phyloP scores from a whole-genome alignment of 2,113 vertebrate genomes.

The Pituophis catenifer region DNA sequence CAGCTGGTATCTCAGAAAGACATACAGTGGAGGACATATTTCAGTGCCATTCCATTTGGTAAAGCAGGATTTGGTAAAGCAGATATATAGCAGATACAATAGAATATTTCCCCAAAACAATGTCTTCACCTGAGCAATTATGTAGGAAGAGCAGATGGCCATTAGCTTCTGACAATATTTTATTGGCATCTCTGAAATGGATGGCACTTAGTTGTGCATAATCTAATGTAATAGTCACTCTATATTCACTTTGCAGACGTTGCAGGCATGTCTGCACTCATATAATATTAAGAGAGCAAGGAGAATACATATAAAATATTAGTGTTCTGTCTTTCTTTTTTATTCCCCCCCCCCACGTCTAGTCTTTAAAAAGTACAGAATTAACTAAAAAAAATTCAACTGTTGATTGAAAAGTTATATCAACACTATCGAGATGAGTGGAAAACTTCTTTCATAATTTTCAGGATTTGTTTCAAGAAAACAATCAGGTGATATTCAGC shows the following conservation, averaged over 20 bases:
- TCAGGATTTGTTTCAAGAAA: neutral
- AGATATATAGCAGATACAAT: neutral
- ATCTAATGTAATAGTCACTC: constrained; percentile 21
- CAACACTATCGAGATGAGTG: neutral
- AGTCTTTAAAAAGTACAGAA: constrained; percentile 30
- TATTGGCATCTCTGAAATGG: constrained; percentile 26
- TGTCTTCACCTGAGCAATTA: constrained; percentile 42
- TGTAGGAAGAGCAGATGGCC: constrained; percentile 27
- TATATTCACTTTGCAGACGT: constrained; percentile 18
- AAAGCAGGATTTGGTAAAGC: neutral
- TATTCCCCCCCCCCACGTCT: neutral
- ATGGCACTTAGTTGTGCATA: constrained; percentile 26
- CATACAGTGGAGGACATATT: constrained; percentile 24
- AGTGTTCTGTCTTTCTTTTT: neutral
- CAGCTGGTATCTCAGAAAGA: neutral
- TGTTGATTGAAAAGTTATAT: neutral
- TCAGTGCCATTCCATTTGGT: constrained; percentile 1
- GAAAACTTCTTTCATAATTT: constrained; percentile 1
- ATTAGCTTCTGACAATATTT: constrained; percentile 34
- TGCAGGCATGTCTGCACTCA: neutral
- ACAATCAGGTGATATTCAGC: neutral
- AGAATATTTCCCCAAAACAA: constrained; percentile 20
- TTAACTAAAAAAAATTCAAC: constrained; percentile 3
- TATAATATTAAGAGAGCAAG: constrained; percentile 10
- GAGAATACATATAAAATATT: constrained; percentile 7